A percentile compares a stretch with the other conserved stretches of the same genome.
Conservation (phyloP, 2,888 invertebrate genomes). For the Chloroclystis v-ata region DNA sequence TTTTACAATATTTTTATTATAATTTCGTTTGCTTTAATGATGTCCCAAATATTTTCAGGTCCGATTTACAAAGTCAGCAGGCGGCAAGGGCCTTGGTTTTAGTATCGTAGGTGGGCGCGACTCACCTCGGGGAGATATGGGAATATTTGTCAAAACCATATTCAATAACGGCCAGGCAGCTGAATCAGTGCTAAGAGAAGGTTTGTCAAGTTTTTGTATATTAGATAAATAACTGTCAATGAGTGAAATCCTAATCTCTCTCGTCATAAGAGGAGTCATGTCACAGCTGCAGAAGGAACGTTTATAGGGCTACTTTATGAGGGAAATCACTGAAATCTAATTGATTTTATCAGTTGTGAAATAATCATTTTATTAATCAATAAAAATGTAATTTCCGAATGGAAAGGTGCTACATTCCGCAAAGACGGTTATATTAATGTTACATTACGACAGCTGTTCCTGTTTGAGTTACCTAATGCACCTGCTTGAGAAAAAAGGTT, state of each 20-base stretch:
- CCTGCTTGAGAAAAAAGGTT: conserved; percentile 34
- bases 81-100: conserved; percentile 91
- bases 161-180: conserved; percentile 92
- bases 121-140: conserved; percentile 90
- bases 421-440: conserved; percentile 35
- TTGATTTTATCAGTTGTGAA: too few species aligned
- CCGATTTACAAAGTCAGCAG: conserved; percentile 87
- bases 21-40: too few species aligned
- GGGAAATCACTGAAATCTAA: too few species aligned
- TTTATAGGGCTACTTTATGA: too few species aligned
- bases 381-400: conserved; percentile 8
- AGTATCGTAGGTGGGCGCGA: conserved; percentile 93
- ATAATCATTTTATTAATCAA: neutral
- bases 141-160: conserved; percentile 92
- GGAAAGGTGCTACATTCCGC: conserved; percentile 42
- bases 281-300: too few species aligned
- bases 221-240: neutral
- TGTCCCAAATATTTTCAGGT: too few species aligned
- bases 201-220: conserved; percentile 57
- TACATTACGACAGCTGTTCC: conserved; percentile 44
- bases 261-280: too few species aligned
- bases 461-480: conserved; percentile 34
- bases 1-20: too few species aligned
- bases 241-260: too few species aligned
- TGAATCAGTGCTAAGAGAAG: conserved; percentile 89